Base-by-base conservation (phyloP, 1,140 invertebrate species). In the Sycobia sp. region DNA sequence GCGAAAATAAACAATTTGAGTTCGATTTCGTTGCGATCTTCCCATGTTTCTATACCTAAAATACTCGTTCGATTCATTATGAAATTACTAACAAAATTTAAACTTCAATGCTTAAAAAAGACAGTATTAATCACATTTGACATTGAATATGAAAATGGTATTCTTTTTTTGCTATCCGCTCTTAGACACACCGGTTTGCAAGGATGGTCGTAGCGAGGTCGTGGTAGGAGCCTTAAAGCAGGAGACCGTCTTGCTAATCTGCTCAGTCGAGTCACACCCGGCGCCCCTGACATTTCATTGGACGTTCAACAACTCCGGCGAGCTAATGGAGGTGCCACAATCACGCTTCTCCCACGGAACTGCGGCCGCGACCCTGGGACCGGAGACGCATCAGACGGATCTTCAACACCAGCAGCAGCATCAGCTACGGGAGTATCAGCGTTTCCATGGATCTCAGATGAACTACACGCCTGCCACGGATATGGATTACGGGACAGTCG, bases 221-320 rank as follows among this genome's bases (percentile, higher is more conserved):
- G 84, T 93, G 5, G 88, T 90, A 58, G 92, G 93, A 2, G 92
- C 92, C 5, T 82, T 94, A 56, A 92, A 92, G 72, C 90, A 93
- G 73, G 93, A 95, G 78, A 92, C 90, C 13, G 88, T 94, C 13
- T 85, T 87, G 39, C 79, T 96, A 61, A 86, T 88, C 66, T 96
- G 93, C 75, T 88, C 91, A 68, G 92, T 95, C 59, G 91, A 93
- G 68, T 89, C 92, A 63, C 93, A 94, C 73, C 93, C 93, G 10
- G 85, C 90, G 0, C 83, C 89, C 11, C 86, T 89, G 68, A 87
- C 88, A 74, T 94, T 92, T 76, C 90, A 91, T 65, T 94, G 92
- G 92, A 92, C 91, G 41, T 93, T 94, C 83, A 93, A 94, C 81
- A 93, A 91, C 74, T 92, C 91, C 41, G 90, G 91, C 9, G 91